Conservation (phyloP, 2,113 vertebrate genomes). For the Stigmatopora argus region DNA sequence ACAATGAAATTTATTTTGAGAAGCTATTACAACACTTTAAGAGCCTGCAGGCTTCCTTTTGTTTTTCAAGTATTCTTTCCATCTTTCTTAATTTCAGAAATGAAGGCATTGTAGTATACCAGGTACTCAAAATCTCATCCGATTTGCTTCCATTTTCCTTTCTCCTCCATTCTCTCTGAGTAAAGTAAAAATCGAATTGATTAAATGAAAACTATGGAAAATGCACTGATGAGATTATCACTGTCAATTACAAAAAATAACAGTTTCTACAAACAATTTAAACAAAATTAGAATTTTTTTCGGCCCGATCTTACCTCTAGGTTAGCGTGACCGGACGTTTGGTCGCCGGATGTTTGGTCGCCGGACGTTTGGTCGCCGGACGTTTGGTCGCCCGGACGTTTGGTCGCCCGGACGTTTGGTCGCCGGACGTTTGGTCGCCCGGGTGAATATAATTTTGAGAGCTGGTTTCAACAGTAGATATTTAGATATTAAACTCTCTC, state of each 20-base stretch:
- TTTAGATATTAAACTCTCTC: no score
- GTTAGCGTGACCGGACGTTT: no score
- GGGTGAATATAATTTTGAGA: no score
- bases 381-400: no score
- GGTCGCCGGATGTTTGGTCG: no score
- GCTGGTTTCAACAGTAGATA: no score
- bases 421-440: no score
- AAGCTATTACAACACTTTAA: slow-evolving; percentile 61
- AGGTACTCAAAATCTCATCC: neutral
- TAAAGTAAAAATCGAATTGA: neutral
- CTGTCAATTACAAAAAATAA: neutral
- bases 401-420: no score
- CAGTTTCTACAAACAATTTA: neutral
- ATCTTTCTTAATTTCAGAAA: slow-evolving; percentile 44
- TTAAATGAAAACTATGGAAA: neutral
- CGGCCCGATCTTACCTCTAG: no score
- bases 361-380: no score
- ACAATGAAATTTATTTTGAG: slow-evolving; percentile 69
- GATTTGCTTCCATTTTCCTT: neutral
- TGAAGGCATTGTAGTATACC: neutral
- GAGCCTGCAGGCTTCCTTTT: slow-evolving; percentile 46
- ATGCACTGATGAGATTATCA: neutral
- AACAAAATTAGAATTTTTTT: neutral
- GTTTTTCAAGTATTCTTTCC: slow-evolving; percentile 54
- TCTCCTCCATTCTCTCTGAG: neutral